Base-by-base conservation (phyloP, 2,888 invertebrate genomes). In the Drosophila planitibia region DNA sequence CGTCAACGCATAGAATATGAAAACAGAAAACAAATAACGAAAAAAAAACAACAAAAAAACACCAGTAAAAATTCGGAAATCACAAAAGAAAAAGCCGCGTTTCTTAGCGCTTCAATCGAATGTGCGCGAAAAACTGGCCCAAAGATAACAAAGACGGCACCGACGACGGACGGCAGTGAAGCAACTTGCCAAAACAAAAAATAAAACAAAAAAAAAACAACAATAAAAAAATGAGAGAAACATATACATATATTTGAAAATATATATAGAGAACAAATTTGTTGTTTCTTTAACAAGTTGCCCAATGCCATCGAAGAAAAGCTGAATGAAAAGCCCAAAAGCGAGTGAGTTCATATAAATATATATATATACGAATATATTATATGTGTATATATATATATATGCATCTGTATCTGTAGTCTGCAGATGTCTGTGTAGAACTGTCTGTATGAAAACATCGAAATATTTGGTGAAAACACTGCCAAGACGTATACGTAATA, bases 401-500 rank as follows among this genome's bases (percentile, higher is more conserved):
- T 12, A 55, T 9, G 22, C 30, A 37, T 62, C 44, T 49, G 16
- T 60, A 16, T 25, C 37, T 51, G 22, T 41, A 30, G 33, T 37
- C 35, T 16, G 35, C 35, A 35, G 14, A 33, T 47, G 63, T 70
- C 33, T 57, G 41, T 32, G 44, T 35, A 51, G 53, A 69, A 77
- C 47, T 22, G 47, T 3, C 22, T 37, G 37, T 55, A 58, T 57
- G 57, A 63, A 70, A 58, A 59, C 64, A 72, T 22, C 25, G 30
- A 64, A 78, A 78, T 71, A 67, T 80, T 82, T 83, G 57, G 54
- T 64, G 68, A 83, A 78, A 72, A 75, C 69, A 76, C 71, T 74
- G 84, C 68, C 81, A 81, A 77, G 66, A 33, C 76, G 79, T 82
- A 82, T 82, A 73, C 82, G 79, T 76, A 79, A 80, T 85, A 80